Conservation (phyloP, 1,140 invertebrate species). For the Aphaenogaster ashmeadi region DNA sequence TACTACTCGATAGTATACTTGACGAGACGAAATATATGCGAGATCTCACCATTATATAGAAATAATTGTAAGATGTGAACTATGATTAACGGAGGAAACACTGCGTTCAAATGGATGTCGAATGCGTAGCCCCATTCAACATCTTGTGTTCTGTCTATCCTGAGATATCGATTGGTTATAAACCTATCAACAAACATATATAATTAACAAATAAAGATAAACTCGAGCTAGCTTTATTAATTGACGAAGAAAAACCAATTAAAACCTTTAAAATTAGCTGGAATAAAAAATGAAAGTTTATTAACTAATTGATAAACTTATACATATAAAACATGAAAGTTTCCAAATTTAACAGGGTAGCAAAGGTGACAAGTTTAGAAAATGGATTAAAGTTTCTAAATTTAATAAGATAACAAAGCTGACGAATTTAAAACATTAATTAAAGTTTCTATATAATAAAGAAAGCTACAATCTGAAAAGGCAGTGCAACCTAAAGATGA, state of each 20-base stretch:
- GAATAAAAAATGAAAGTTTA: too few relatives aligned
- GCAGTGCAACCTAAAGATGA: neutral
- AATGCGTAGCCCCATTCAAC: constrained; percentile 99
- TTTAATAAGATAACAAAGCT: neutral
- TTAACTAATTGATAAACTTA: too few relatives aligned
- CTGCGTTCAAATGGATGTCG: constrained; percentile 99
- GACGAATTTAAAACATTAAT: neutral
- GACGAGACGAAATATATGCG: constrained; percentile 31
- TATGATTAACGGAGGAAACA: constrained; percentile 97
- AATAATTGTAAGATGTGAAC: constrained; percentile 97
- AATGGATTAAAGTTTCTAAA: too few relatives aligned
- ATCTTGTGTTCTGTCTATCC: constrained; percentile 91
- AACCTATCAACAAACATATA: constrained; percentile 89
- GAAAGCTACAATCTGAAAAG: neutral
- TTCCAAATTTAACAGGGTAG: too few relatives aligned
- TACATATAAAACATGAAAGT: too few relatives aligned
- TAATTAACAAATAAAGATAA: constrained; percentile 4
- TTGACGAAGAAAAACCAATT: neutral
- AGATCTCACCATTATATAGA: constrained; percentile 93
- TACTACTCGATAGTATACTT: neutral
- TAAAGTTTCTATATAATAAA: constrained; percentile 21
- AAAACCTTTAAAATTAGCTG: too few relatives aligned
- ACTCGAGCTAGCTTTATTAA: neutral
- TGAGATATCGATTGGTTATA: constrained; percentile 95
- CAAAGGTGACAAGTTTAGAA: too few relatives aligned